Percentiles rank a stretch among this genome's conserved stretches.
These are phyloP conservation scores for Cynopterus brachyotis DNA, from an alignment of 2,113 vertebrate genomes.

Conservation along the genomic window DNA sequence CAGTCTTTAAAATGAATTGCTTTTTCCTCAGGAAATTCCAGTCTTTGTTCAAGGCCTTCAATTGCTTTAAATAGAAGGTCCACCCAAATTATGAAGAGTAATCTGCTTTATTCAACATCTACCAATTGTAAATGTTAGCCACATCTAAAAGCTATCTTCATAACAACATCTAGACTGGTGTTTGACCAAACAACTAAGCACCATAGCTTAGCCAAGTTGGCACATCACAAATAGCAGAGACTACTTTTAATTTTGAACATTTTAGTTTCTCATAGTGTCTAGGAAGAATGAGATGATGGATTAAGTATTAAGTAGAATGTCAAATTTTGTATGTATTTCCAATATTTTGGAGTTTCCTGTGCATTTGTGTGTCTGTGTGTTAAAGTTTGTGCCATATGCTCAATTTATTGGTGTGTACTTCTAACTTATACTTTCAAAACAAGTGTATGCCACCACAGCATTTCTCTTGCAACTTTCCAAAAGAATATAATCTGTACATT, in stretches of 20 bases:
- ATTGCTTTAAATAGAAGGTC: background rate
- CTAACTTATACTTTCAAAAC: constrained; percentile 17
- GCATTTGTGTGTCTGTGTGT: background rate
- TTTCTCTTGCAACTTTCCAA: background rate
- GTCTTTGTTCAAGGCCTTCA: background rate
- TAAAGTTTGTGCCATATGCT: background rate
- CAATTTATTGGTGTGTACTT: background rate
- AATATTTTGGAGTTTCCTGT: background rate
- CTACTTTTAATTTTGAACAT: background rate
- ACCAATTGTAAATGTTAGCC: background rate
- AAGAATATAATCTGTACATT: background rate
- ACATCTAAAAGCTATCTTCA: background rate
- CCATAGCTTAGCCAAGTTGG: background rate
- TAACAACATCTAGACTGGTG: background rate
- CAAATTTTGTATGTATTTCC: background rate
- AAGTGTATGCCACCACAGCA: background rate
- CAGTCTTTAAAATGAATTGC: background rate
- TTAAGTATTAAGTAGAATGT: background rate
- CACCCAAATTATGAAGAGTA: background rate
- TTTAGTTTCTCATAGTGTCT: background rate
- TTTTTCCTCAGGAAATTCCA: background rate
- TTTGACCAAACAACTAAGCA: background rate
- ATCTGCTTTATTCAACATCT: background rate
- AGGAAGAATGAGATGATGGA: background rate
- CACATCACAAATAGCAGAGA: background rate